These are phyloP conservation scores for Euglossa dilemma DNA, from an alignment of 1,140 invertebrate genomes.

Conservation along the genomic window DNA sequence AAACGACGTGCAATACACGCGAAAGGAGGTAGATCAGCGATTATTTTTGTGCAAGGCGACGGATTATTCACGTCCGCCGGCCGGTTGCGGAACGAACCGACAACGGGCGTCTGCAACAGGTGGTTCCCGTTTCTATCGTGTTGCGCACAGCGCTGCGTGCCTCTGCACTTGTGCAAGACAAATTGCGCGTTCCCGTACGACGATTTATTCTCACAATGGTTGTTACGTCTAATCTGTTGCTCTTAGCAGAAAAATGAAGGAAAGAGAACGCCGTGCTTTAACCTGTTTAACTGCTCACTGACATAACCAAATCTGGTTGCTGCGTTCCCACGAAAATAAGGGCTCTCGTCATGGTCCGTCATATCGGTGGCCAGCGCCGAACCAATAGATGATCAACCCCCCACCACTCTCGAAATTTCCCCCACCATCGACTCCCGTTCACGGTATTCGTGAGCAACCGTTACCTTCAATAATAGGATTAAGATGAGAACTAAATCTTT, in stretches of 20 bases:
- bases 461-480: no score
- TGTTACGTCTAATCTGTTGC: slow-evolving; percentile 5
- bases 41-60: slow-evolving; percentile 60
- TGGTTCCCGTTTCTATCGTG: slow-evolving; percentile 51
- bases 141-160: slow-evolving; percentile 40
- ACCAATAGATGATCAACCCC: no score
- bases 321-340: no score
- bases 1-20: not conserved
- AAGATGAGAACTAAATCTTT: no score
- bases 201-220: slow-evolving; percentile 45
- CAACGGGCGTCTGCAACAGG: slow-evolving; percentile 64
- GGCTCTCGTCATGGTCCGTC: no score
- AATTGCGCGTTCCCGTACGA: slow-evolving; percentile 54
- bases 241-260: not conserved
- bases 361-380: no score
- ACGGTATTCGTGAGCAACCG: no score
- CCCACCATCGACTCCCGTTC: no score
- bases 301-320: no score
- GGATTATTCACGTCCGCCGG: slow-evolving; percentile 57
- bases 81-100: slow-evolving; percentile 47
- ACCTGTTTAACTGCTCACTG: no score
- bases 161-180: slow-evolving; percentile 55
- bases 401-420: no score
- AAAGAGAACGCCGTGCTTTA: not conserved
- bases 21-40: slow-evolving; percentile 44